Base-by-base conservation (phyloP, 2,797 vertebrate genomes). In the Cirrhinus mrigala region DNA sequence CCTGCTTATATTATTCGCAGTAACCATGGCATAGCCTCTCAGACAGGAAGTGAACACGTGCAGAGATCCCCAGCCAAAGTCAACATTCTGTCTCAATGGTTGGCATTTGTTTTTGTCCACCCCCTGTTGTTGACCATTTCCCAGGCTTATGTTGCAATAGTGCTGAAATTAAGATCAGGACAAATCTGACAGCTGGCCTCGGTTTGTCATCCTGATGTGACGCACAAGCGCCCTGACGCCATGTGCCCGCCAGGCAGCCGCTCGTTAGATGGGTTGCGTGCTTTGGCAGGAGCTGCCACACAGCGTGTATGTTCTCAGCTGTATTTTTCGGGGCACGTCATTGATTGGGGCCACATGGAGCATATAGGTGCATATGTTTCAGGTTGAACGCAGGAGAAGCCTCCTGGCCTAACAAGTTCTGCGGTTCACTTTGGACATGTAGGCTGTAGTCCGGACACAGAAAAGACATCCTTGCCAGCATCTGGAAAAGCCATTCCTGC, bases 401-500 rank as follows among this genome's bases (percentile, higher is more conserved):
- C 82, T 88, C 85, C 70, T 87, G 83, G 85, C 83, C 46, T 44
- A 24, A 75, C 81, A 70, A 79, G 77, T 76, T 16, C 60, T 81
- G 77, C 8, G 22, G 82, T 76, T 40, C 50, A 62, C 68, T 85
- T 60, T 81, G 71, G 78, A 69, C 68, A 40, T 73, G 81, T 74
- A 87, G 79, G 48, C 46, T 89, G 27, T 50, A 37, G 54, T 66
- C 33, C 10, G 80, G 48, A 88, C 69, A 37, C 29, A 75, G 48
- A 88, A 82, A 69, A 85, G 37, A 22, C 84, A 86, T 75, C 83
- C 74, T 50, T 68, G 37, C 71, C 75, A 52, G 86, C 88, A 89
- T 89, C 86, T 90, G 87, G 90, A 87, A 90, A 86, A 90, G 79
- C 33, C 84, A 89, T 89, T 70, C 56, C 27, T 83, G 64, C 86